phyloP scores from a whole-genome alignment of 2,797 vertebrate species.

The Pitangus sulphuratus region DNA sequence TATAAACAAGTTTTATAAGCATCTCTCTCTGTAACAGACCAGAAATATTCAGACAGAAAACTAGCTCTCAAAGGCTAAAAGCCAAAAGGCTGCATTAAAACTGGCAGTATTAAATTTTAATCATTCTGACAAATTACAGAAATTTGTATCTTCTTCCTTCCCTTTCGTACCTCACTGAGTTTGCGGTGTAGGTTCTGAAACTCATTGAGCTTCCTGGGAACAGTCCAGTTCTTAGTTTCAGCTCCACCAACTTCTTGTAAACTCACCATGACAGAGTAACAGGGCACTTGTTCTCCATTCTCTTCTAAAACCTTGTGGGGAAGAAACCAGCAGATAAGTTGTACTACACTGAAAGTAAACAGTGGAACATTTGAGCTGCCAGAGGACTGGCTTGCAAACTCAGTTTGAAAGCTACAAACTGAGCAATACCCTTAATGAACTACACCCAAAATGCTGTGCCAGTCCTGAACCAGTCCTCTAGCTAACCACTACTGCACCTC shows the following conservation, averaged over 20 bases:
- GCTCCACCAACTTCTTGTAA: conserved; percentile 86
- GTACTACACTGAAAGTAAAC: background rate
- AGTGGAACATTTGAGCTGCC: background rate
- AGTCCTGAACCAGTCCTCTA: background rate
- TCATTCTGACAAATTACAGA: background rate
- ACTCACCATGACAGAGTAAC: conserved; percentile 89
- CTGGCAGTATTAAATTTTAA: background rate
- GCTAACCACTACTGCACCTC: background rate
- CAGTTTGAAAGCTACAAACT: background rate
- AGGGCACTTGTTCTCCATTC: conserved; percentile 91
- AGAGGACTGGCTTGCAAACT: background rate
- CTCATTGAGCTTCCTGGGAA: conserved; percentile 92
- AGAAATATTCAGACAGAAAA: background rate
- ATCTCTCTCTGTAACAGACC: background rate
- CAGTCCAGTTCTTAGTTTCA: conserved; percentile 88
- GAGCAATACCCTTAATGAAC: background rate
- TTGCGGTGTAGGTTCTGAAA: conserved; percentile 96
- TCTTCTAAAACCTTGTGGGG: conserved; percentile 88
- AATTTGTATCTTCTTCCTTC: background rate
- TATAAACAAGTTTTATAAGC: background rate
- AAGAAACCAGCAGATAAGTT: background rate
- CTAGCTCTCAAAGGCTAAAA: background rate
- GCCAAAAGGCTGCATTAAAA: background rate
- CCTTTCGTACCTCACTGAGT: conserved; percentile 88
- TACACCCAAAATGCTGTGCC: background rate